Evolutionary conservation across 2,113 vertebrate genomes (phyloP).

Genomic region (Platichthys stellatus): DNA sequence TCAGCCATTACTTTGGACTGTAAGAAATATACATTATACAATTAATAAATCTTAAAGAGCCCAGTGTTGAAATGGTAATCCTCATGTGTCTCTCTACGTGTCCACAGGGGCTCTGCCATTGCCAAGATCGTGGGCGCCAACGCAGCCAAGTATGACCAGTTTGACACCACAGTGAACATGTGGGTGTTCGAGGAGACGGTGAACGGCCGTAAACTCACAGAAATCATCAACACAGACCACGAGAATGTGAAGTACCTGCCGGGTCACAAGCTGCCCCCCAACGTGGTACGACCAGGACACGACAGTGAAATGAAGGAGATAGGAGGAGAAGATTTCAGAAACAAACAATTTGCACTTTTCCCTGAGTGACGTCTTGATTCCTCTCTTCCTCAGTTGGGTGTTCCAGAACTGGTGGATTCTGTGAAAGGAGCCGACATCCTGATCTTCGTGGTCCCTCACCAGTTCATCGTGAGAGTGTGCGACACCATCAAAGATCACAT

Average conservation of each 20-base stretch:
- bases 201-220: constrained; percentile 87
- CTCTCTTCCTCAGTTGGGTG: constrained; percentile 84
- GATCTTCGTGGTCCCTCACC: constrained; percentile 96
- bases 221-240: constrained; percentile 95
- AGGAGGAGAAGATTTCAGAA: too few species aligned
- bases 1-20: neutral
- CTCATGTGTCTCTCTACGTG: neutral
- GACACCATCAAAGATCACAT: constrained; percentile 92
- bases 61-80: neutral
- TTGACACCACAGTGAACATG: constrained; percentile 90
- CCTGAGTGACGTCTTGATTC: too few species aligned
- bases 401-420: constrained; percentile 90
- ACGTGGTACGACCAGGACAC: constrained; percentile 86
- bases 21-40: neutral
- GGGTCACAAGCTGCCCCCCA: constrained; percentile 93
- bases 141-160: constrained; percentile 83
- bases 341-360: too few species aligned
- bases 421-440: constrained; percentile 89
- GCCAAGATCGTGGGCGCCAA: constrained; percentile 94
- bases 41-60: too few species aligned
- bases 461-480: constrained; percentile 90
- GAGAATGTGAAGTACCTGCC: constrained; percentile 97
- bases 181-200: constrained; percentile 97
- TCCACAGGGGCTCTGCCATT: constrained; percentile 93
- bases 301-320: neutral